These are phyloP conservation scores for Phaethornis superciliosus DNA, from an alignment of 2,113 vertebrate genomes.

Conservation along the genomic window DNA sequence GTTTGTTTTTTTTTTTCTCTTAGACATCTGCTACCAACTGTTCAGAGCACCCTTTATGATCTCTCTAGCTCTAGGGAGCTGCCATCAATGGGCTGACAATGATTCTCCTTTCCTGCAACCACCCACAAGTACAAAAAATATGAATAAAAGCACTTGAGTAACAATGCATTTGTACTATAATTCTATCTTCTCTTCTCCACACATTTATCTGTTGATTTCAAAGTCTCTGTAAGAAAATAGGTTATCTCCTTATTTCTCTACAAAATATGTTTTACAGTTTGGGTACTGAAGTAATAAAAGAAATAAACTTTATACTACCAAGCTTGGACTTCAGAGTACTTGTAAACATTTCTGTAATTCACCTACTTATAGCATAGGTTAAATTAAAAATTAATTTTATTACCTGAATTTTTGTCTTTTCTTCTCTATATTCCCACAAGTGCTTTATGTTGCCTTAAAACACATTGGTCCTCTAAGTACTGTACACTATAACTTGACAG, in stretches of 20 bases:
- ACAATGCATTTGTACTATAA: not conserved
- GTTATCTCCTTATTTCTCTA: not conserved
- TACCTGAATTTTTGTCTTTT: not conserved
- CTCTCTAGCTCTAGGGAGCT: not conserved
- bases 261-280: not conserved
- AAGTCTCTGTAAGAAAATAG: not conserved
- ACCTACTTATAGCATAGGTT: not conserved
- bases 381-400: not conserved
- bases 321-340: not conserved
- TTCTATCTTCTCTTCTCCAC: not conserved
- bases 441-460: not conserved
- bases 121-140: not conserved
- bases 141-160: not conserved
- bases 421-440: not conserved
- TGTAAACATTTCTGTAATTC: not conserved
- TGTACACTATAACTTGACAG: not conserved
- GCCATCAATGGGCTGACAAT: not conserved
- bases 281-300: not conserved
- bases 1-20: not conserved
- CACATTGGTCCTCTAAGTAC: not conserved
- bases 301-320: not conserved
- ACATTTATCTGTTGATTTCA: not conserved
- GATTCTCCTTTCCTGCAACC: not conserved
- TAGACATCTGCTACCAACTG: not conserved
- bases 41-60: not conserved